These are phyloP conservation scores for Micronisus gabar DNA, from an alignment of 2,113 vertebrate species.

Conservation along the genomic window DNA sequence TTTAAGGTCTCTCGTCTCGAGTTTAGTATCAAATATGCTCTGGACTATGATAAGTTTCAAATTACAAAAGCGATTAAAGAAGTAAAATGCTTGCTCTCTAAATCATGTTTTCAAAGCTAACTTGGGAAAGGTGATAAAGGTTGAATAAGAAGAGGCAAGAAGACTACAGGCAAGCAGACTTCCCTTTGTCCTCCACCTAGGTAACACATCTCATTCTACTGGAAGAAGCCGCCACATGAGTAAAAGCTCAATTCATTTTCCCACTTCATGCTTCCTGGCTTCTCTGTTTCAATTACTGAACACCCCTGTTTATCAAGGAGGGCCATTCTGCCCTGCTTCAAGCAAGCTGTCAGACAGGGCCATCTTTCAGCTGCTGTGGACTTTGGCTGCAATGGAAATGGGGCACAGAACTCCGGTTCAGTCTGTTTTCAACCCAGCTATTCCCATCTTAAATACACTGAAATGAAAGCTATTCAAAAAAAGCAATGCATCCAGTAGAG, in stretches of 20 bases:
- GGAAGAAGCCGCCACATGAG: not conserved
- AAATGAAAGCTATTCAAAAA: not conserved
- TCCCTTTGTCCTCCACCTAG: not conserved
- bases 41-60: not conserved
- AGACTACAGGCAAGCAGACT: not conserved
- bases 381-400: not conserved
- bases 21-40: not conserved
- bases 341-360: not conserved
- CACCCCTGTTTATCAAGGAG: not conserved
- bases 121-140: not conserved
- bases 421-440: not conserved
- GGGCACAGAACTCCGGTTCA: not conserved
- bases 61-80: not conserved
- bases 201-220: not conserved
- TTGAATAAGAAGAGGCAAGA: not conserved
- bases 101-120: not conserved
- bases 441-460: not conserved
- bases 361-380: not conserved
- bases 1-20: not conserved
- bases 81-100: not conserved
- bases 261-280: not conserved
- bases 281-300: not conserved
- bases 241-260: not conserved
- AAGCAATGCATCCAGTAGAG: not conserved
- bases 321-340: not conserved